Evolutionary conservation across 2,797 vertebrate genomes (phyloP), one percentile per base, ranked within the genome.

Genomic region (Acipenser transmontanus): DNA sequence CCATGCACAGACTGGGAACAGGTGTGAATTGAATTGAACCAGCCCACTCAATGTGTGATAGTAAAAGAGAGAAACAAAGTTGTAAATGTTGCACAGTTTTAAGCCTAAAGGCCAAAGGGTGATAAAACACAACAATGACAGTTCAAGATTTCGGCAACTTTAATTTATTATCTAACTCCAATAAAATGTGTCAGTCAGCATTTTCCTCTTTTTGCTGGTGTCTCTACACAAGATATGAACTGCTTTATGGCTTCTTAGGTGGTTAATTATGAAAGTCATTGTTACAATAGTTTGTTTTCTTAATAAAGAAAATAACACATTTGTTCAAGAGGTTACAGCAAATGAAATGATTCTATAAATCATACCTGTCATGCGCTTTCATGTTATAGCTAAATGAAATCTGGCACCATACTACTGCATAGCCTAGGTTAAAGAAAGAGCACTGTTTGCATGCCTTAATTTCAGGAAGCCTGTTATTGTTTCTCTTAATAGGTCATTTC

Each of bases 131-230:
- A 66, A 68, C 80, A 76, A 79, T 85, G 84, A 87, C 81, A 89
- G 80, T 71, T 80, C 73, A 83, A 84, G 85, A 84, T 77, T 77
- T 77, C 71, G 68, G 77, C 80, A 75, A 82, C 71, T 84, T 82
- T 85, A 81, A 82, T 86, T 81, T 85, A 82, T 84, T 83, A 70
- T 73, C 77, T 80, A 79, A 74, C 65, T 75, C 77, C 76, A 78
- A 83, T 62, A 77, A 75, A 85, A 80, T 80, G 83, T 80, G 81
- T 73, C 71, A 50, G 78, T 62, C 77, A 72, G 64, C 78, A 76
- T 87, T 75, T 85, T 85, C 82, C 71, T 75, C 47, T 66, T 79
- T 80, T 78, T 70, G 64, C 68, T 78, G 12, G 14, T 57, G 54
- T 57, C 12, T 1, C 12, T 7, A 11, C 6, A 11, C 12, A 13